A percentile compares a stretch with the other conserved stretches of the same genome.
These are phyloP conservation scores for Furnarius figulus DNA, from an alignment of 2,113 vertebrate species.

Conservation along the genomic window DNA sequence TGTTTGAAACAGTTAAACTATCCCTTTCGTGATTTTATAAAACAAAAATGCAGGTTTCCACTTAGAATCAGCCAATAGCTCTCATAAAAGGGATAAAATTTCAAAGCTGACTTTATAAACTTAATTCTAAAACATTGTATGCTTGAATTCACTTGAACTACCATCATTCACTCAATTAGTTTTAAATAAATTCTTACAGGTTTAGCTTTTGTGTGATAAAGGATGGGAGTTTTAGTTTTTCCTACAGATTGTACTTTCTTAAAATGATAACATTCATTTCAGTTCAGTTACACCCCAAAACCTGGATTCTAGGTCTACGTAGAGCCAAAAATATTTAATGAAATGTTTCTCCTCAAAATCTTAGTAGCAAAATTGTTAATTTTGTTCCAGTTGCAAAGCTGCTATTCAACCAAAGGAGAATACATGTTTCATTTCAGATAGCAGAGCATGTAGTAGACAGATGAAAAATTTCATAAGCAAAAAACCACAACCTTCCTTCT, in stretches of 20 bases:
- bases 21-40: neutral
- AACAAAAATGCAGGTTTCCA: neutral
- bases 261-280: neutral
- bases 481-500: fast-evolving
- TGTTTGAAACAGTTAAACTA: neutral
- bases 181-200: neutral
- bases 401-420: neutral
- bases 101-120: neutral
- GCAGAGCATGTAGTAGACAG: neutral
- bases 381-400: neutral
- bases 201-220: neutral
- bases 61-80: neutral
- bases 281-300: neutral
- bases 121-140: neutral
- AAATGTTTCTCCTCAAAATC: neutral
- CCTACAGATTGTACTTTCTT: neutral
- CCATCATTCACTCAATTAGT: neutral
- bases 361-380: neutral
- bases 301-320: neutral
- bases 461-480: neutral
- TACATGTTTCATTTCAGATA: neutral
- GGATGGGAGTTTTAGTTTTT: neutral
- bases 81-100: neutral
- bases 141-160: neutral
- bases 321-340: neutral